phyloP scores from a whole-genome alignment of 2,113 vertebrate genomes.

The Mobula hypostoma region DNA sequence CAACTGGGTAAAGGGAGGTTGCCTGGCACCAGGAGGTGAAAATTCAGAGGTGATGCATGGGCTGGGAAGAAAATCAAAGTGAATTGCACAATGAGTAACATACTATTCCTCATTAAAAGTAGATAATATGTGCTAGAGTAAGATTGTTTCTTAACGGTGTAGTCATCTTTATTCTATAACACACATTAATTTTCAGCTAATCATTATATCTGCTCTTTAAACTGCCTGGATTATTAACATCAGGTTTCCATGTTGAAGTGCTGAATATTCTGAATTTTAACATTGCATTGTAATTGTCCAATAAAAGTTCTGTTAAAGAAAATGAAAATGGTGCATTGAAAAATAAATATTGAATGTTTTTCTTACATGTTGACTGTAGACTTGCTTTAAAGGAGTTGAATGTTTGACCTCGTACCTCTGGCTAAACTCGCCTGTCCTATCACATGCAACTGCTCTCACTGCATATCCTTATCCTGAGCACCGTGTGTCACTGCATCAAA shows the following conservation, averaged over 20 bases:
- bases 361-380: background rate
- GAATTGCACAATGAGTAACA: background rate
- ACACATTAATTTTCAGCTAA: background rate
- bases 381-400: background rate
- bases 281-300: background rate
- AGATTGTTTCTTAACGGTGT: background rate
- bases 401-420: background rate
- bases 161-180: background rate
- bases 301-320: background rate
- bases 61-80: background rate
- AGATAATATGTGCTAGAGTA: background rate
- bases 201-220: background rate
- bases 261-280: background rate
- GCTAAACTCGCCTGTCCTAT: background rate
- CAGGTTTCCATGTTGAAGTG: background rate
- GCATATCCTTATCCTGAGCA: constrained; percentile 5
- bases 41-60: too few relatives aligned
- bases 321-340: background rate
- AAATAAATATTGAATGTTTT: background rate
- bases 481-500: constrained; percentile 29
- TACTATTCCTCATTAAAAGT: background rate
- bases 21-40: background rate
- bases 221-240: background rate
- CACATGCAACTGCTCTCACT: constrained; percentile 31
- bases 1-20: background rate